Evolutionary conservation across 2,113 vertebrate species (phyloP), one percentile per base, ranked within the genome.

Genomic region (Urocolius indicus): DNA sequence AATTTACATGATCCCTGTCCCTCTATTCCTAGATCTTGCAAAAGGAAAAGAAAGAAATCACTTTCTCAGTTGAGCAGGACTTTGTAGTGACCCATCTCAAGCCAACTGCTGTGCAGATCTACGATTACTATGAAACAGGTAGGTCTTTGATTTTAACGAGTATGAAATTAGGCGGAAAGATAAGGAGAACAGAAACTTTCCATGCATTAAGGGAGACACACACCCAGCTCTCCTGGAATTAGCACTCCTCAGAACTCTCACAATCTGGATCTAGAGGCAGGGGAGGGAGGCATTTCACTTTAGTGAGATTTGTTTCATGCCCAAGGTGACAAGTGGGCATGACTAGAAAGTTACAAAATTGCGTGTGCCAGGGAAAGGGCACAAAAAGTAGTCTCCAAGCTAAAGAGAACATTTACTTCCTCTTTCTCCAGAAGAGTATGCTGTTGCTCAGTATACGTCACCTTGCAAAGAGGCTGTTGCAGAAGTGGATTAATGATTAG

Each of bases 51-150:
- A 93, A 86, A 86, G 68, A 89, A 93, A 98, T 97, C 30, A 23
- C 36, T 61, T 99, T 95, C 78, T 92, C 57, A 0, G 79, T 98
- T 36, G 77, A 98, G 41, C 98, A 98, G 93, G 96, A 98, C 32
- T 63, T 97, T 46, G 48, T 54, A 32, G 98, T 99, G 20, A 75
- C 94, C 7, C 97, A 98, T 59, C 90, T 98, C 74, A 98, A 98
- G 62, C 97, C 98, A 77, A 98, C 98, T 32, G 68, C 98, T 61
- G 94, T 98, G 92, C 86, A 96, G 81, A 80, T 99, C 91, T 99
- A 99, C 29, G 98, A 99, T 94, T 99, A 98, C 93, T 99, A 99
- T 90, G 97, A 98, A 95, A 96, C 98, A 96, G 98, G 98, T 99
- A 96, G 91, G 36, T 72, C 49, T 49, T 79, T 59, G 55, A 29